A percentile compares a stretch with the other conserved stretches of the same genome.
phyloP scores from a whole-genome alignment of 2,888 invertebrate species.

The Campoletis raptor region DNA sequence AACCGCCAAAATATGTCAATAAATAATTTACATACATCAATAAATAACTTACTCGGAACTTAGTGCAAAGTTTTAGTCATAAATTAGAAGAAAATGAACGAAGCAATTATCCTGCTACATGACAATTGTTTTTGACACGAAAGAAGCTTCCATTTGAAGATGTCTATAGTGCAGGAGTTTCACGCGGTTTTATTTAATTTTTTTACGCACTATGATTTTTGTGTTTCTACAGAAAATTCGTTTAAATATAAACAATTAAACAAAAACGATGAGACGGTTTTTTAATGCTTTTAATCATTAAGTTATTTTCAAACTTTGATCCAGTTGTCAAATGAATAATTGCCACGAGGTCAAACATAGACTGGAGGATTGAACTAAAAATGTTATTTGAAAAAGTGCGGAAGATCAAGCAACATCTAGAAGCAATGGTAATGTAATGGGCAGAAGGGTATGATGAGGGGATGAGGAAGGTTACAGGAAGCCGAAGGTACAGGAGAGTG shows the following conservation, averaged over 20 bases:
- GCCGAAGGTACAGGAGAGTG: conserved; percentile 66
- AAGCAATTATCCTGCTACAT: not conserved
- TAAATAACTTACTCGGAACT: not conserved
- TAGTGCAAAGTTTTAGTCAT: not conserved
- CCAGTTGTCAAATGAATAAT: not conserved
- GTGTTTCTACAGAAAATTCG: not conserved
- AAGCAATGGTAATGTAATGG: conserved; percentile 23
- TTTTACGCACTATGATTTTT: not conserved
- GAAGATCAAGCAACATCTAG: not conserved
- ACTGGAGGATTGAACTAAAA: not conserved
- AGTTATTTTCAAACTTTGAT: not conserved
- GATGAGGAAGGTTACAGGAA: conserved; percentile 34
- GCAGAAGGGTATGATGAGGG: conserved; percentile 13
- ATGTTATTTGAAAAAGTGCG: not conserved
- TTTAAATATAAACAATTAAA: not conserved
- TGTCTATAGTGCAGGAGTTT: not conserved
- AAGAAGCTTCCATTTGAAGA: not conserved
- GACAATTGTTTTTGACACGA: not conserved
- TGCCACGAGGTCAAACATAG: not conserved
- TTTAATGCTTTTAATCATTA: not conserved
- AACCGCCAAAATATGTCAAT: too few relatives aligned
- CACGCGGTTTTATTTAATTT: not conserved
- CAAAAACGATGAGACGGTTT: not conserved
- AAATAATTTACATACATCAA: not conserved
- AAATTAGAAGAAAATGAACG: not conserved